Evolutionary conservation across 2,888 invertebrate genomes (phyloP).

Genomic region (Venustoraphidia nigricollis): DNA sequence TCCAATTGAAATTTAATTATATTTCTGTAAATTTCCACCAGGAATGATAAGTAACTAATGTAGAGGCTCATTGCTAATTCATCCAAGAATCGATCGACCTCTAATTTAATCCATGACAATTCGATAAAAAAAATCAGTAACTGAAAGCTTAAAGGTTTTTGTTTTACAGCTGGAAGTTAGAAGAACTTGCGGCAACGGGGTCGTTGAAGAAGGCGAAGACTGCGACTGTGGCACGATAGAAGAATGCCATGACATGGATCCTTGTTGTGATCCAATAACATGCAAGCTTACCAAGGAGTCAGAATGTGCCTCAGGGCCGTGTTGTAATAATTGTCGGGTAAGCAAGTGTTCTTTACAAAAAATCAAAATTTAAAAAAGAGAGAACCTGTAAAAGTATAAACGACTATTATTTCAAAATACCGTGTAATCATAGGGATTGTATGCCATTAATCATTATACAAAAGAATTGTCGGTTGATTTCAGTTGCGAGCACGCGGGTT

Average conservation of each 20-base stretch:
- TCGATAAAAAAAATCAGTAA: no score
- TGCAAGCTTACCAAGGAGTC: conserved; percentile 89
- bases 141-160: not conserved
- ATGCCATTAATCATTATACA: not conserved
- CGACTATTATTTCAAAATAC: no score
- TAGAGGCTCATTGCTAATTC: no score
- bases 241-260: conserved; percentile 74
- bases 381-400: not conserved
- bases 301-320: conserved; percentile 84
- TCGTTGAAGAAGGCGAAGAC: conserved; percentile 90
- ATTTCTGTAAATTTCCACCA: no score
- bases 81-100: no score
- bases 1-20: no score
- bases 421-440: no score
- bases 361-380: not conserved
- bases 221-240: conserved; percentile 93
- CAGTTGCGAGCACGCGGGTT: conserved; percentile 61
- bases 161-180: conserved; percentile 40
- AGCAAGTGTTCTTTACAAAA: conserved; percentile 16
- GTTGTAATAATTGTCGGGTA: conserved; percentile 85
- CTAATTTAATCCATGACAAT: no score
- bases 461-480: not conserved
- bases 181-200: conserved; percentile 84
- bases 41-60: no score
- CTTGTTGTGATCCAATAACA: conserved; percentile 95